phyloP scores from a whole-genome alignment of 2,888 invertebrate species.

The Dynastes tityus region DNA sequence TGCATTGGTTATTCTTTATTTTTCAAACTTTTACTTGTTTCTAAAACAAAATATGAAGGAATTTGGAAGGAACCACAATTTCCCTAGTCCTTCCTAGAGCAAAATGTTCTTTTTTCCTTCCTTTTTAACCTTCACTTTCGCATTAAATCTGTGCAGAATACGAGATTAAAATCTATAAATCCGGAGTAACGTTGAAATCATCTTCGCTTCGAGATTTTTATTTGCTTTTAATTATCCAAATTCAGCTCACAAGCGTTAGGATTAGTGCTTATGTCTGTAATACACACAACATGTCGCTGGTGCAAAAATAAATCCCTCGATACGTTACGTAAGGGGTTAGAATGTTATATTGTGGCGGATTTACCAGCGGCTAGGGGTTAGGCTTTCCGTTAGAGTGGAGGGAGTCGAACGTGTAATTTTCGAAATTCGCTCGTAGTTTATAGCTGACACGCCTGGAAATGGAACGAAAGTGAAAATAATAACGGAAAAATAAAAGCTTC shows the following conservation, averaged over 20 bases:
- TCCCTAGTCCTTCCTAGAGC: too few relatives aligned
- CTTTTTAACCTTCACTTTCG: too few relatives aligned
- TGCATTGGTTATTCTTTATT: too few relatives aligned
- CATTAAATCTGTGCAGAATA: too few relatives aligned
- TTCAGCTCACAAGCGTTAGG: neutral
- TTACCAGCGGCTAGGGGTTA: slow-evolving; percentile 15
- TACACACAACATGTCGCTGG: slow-evolving; percentile 11
- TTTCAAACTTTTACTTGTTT: too few relatives aligned
- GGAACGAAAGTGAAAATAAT: neutral
- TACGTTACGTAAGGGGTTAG: neutral
- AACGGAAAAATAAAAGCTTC: slow-evolving; percentile 7
- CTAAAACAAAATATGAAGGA: too few relatives aligned
- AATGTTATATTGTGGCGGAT: neutral
- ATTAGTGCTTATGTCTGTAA: slow-evolving; percentile 11
- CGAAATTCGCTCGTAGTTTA: slow-evolving; percentile 11
- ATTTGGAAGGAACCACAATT: too few relatives aligned
- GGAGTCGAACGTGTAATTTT: neutral
- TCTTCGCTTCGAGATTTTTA: slow-evolving; percentile 7
- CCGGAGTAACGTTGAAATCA: too few relatives aligned
- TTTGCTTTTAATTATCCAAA: slow-evolving; percentile 22
- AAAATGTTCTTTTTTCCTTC: too few relatives aligned
- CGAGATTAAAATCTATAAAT: too few relatives aligned
- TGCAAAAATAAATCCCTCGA: slow-evolving; percentile 12
- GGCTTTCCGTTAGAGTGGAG: too few relatives aligned
- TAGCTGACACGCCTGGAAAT: neutral